Evolutionary conservation across 2,113 vertebrate genomes (phyloP), one percentile per base, ranked within the genome.

Genomic region (Chaenogobius annularis): DNA sequence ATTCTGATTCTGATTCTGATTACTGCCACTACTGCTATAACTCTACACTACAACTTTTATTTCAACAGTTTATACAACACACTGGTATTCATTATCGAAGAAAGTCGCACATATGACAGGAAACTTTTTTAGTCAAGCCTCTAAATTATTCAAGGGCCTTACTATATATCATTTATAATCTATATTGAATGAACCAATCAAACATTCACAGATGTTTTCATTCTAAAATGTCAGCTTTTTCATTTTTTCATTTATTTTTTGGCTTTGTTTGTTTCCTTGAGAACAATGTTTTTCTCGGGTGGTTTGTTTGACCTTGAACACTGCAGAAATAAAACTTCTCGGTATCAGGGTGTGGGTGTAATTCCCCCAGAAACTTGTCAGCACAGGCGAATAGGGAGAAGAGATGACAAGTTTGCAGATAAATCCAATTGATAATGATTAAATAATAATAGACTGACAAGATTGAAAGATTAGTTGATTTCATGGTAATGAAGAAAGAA

Each of bases 271-370:
- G 52, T 85, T 79, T 74, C 44, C 68, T 75, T 66, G 20, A 78
- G 79, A 59, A 77, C 72, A 78, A 61, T 69, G 46, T 54, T 80
- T 58, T 87, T 75, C 70, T 69, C 48, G 35, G 63, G 64, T 83
- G 77, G 66, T 75, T 79, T 75, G 74, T 80, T 81, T 87, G 86
- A 89, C 90, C 89, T 89, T 91, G 89, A 86, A 75, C 17, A 52
- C 20, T 23, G 0, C 43, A 72, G 67, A 67, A 56, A 48, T 83
- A 79, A 82, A 48, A 14, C 15, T 2, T 20, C 68, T 84, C 66
- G 68, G 68, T 69, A 70, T 66, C 67, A 63, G 59, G 31, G 65
- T 79, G 68, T 78, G 73, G 63, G 74, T 73, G 72, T 80, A 70
- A 87, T 73, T 84, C 74, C 69, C 65, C 79, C 75, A 69, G 77